Conservation (phyloP, 2,888 invertebrate genomes). For the Drosophila phalerata region DNA sequence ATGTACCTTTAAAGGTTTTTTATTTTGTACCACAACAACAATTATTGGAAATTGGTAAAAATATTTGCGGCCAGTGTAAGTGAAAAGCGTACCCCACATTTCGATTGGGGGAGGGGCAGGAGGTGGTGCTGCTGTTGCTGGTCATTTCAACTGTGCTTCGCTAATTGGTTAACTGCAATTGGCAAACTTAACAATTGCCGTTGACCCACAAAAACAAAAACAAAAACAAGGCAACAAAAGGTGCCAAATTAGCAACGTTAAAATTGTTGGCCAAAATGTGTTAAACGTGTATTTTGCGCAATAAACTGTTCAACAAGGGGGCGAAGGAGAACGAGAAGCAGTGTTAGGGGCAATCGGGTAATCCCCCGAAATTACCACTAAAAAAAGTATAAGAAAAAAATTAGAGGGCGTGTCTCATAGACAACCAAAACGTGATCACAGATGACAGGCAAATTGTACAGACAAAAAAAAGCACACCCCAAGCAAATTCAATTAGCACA, state of each 20-base stretch:
- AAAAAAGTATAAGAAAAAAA: not conserved
- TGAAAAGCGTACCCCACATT: slow-evolving; percentile 26
- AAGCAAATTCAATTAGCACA: slow-evolving; percentile 65
- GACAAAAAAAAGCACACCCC: slow-evolving; percentile 9
- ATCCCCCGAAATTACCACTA: not conserved
- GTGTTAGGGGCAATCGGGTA: not conserved
- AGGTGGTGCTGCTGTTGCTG: not conserved
- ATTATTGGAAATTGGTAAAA: slow-evolving; percentile 37
- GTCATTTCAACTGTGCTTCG: slow-evolving; percentile 23
- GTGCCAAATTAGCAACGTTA: slow-evolving; percentile 22
- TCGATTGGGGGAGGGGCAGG: not conserved
- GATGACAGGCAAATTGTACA: slow-evolving; percentile 55
- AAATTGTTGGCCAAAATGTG: slow-evolving; percentile 57
- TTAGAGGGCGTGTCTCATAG: slow-evolving; percentile 44
- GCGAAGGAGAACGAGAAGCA: not conserved
- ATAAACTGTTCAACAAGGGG: slow-evolving; percentile 10
- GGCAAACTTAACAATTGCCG: slow-evolving; percentile 62
- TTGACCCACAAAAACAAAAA: slow-evolving; percentile 65
- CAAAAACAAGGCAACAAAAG: slow-evolving; percentile 19
- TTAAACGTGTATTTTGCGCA: slow-evolving; percentile 61
- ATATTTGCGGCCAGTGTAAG: slow-evolving; percentile 46
- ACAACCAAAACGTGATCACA: slow-evolving; percentile 63
- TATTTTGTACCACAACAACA: slow-evolving; percentile 30
- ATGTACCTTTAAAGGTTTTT: slow-evolving; percentile 35
- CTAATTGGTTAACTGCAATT: slow-evolving; percentile 77